Conservation (phyloP, 1,140 invertebrate genomes). For the Rhopalosiphum maidis region DNA sequence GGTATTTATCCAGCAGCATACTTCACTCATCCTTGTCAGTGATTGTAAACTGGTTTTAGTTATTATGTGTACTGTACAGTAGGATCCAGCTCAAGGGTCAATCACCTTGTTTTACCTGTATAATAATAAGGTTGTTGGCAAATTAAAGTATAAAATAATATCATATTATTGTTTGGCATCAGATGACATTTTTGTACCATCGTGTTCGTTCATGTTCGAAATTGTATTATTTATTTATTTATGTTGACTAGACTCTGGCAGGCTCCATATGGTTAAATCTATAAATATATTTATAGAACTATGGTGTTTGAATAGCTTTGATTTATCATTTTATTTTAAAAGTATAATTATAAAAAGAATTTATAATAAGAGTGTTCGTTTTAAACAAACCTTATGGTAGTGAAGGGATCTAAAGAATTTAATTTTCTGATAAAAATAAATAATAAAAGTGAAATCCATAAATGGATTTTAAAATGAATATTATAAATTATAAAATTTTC, state of each 20-base stretch:
- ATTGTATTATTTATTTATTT: conserved; percentile 35
- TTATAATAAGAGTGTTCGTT: neutral
- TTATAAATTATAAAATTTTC: neutral
- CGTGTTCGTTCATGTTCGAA: neutral
- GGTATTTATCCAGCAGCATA: conserved; percentile 36
- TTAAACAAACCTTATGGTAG: neutral
- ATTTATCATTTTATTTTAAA: neutral
- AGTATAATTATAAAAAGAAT: neutral
- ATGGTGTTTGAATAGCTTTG: neutral
- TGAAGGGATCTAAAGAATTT: neutral
- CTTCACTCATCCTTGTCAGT: conserved; percentile 45
- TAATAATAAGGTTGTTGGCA: conserved; percentile 49
- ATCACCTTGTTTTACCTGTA: conserved; percentile 49
- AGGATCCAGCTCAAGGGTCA: conserved; percentile 34
- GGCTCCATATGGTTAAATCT: neutral
- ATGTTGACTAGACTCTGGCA: neutral
- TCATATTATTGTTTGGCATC: conserved; percentile 34
- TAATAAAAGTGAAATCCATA: neutral
- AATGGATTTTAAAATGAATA: neutral
- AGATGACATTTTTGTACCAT: neutral
- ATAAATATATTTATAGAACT: conserved; percentile 9
- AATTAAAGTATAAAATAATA: conserved; percentile 40
- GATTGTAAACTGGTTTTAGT: conserved; percentile 49
- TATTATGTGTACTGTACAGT: conserved; percentile 37
- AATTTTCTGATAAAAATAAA: neutral